These are phyloP conservation scores for Labeo catla DNA, from an alignment of 2,113 vertebrate species.

Conservation along the genomic window DNA sequence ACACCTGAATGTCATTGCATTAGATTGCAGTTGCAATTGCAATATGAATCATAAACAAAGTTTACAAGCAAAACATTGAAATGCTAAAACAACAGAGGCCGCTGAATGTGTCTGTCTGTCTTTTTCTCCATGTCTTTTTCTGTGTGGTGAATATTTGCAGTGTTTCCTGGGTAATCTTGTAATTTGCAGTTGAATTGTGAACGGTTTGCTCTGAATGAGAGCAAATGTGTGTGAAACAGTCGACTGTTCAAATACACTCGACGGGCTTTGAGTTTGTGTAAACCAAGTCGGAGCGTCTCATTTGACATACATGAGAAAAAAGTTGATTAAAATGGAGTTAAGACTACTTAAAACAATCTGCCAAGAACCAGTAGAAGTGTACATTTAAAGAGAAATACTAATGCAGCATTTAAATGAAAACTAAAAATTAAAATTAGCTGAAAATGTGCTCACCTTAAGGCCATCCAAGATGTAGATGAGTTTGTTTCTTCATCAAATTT, in stretches of 20 bases:
- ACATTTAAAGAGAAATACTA: not conserved
- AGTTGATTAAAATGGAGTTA: not conserved
- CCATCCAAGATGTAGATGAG: too few relatives aligned
- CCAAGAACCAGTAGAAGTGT: not conserved
- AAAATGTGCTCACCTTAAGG: too few relatives aligned
- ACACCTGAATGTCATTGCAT: not conserved
- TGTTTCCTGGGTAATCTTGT: not conserved
- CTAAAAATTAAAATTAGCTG: too few relatives aligned
- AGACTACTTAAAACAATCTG: not conserved
- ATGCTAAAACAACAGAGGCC: not conserved
- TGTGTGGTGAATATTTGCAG: not conserved
- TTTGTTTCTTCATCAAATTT: too few relatives aligned
- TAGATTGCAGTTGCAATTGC: not conserved
- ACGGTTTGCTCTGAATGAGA: not conserved
- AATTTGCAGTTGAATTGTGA: conserved; percentile 2
- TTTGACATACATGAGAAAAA: not conserved
- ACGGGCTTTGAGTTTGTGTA: not conserved
- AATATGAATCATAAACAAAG: not conserved
- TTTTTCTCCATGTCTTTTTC: not conserved
- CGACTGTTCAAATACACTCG: not conserved
- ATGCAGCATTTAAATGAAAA: not conserved
- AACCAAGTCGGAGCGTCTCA: not conserved
- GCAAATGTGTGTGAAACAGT: not conserved
- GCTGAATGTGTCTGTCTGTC: not conserved
- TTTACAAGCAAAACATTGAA: not conserved